These are phyloP conservation scores for Pitta sordida DNA, from an alignment of 2,113 vertebrate genomes.

Conservation along the genomic window DNA sequence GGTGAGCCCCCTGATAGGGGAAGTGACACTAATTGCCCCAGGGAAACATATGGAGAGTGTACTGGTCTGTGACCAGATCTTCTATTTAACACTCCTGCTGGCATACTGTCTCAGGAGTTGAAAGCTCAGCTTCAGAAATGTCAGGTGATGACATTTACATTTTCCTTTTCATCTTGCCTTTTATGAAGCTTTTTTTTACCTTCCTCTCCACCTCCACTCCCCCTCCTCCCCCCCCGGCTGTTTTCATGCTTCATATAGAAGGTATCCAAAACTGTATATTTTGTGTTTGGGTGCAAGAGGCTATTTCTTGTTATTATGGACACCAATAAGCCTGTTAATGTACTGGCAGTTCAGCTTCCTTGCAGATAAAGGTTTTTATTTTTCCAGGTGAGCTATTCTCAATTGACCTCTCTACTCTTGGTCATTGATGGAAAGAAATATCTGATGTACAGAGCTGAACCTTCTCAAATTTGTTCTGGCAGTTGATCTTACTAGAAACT, in stretches of 20 bases:
- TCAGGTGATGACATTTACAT: conserved; percentile 59
- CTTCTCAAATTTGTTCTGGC: not conserved
- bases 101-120: conserved; percentile 8
- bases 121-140: conserved; percentile 49
- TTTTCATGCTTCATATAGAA: not conserved
- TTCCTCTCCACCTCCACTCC: too few species aligned
- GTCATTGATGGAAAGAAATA: not conserved
- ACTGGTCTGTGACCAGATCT: conserved; percentile 15
- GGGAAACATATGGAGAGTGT: not conserved
- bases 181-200: not conserved
- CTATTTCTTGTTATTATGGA: not conserved
- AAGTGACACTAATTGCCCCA: not conserved
- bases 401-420: not conserved
- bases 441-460: not conserved
- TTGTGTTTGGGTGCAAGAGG: not conserved
- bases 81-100: conserved; percentile 5
- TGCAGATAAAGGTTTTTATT: not conserved
- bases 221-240: not conserved
- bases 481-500: not conserved
- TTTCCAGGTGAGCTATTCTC: not conserved
- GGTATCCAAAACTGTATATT: not conserved
- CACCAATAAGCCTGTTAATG: not conserved
- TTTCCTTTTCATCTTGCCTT: conserved; percentile 8
- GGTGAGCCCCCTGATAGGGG: not conserved
- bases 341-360: not conserved